Base-by-base conservation (phyloP, 2,797 vertebrate genomes). In the Sebastiscus albofasciatus region DNA sequence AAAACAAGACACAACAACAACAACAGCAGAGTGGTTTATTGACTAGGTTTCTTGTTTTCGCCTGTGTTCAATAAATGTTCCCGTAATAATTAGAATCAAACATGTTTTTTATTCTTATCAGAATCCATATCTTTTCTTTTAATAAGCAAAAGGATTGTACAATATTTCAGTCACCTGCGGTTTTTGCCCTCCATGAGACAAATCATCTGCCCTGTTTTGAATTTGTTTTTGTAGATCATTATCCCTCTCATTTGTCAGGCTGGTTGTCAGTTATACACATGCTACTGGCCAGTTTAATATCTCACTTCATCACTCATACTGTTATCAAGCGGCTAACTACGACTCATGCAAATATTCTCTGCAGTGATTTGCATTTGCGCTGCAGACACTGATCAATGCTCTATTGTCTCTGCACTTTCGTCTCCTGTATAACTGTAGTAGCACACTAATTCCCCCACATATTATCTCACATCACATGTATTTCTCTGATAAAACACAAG, bases 301-400 rank as follows among this genome's bases (percentile, higher is more conserved):
- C 74, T 58, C 72, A 61, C 77, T 79, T 70, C 91, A 91, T 94
- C 86, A 64, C 69, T 93, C 87, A 87, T 49, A 24, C 72, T 67
- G 80, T 80, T 68, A 85, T 89, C 72, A 82, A 80, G 78, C 77
- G 64, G 80, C 62, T 79, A 85, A 91, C 79, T 61, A 26, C 11
- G 20, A 74, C 72, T 73, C 83, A 90, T 90, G 89, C 87, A 92
- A 89, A 93, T 86, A 24, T 81, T 70, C 56, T 85, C 91, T 80
- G 88, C 86, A 83, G 82, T 84, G 85, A 89, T 92, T 93, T 92
- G 86, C 89, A 92, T 91, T 70, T 65, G 4, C 1, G n/a, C 81
- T 81, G 33, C 79, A 39, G 79, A 87, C 70, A 10, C 76, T 39
- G 69, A 75, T 75, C 85, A 83, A 39, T 66, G 73, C 36, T 75